These are phyloP conservation scores for Cryptus armator DNA, from an alignment of 2,888 invertebrate genomes.

Conservation along the genomic window DNA sequence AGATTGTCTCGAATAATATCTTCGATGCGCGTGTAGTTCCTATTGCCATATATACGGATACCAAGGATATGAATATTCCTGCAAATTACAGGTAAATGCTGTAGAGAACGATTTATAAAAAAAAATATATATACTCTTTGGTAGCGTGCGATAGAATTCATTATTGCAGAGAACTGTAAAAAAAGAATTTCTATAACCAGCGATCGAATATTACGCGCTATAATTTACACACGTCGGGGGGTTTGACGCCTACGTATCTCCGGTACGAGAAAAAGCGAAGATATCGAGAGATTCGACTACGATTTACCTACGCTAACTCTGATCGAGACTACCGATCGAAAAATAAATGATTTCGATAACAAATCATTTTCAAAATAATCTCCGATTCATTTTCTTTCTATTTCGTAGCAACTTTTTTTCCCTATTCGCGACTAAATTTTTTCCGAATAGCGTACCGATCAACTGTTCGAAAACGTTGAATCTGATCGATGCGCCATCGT, in stretches of 20 bases:
- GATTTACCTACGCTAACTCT: neutral
- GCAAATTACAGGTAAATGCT: conserved; percentile 72
- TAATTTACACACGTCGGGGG: neutral
- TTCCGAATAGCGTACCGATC: neutral
- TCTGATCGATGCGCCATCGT: neutral
- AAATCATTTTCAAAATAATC: neutral
- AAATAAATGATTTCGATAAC: neutral
- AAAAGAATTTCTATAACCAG: neutral
- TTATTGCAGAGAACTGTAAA: neutral
- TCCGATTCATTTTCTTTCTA: neutral
- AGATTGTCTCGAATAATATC: conserved; percentile 87
- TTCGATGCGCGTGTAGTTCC: conserved; percentile 88
- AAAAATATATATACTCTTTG: neutral
- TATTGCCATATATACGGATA: conserved; percentile 87
- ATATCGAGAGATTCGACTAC: neutral
- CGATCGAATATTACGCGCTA: neutral
- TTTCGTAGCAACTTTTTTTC: neutral
- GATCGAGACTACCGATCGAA: neutral
- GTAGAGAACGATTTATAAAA: conserved; percentile 25
- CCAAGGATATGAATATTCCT: conserved; percentile 86
- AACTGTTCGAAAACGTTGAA: neutral
- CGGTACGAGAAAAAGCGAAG: neutral
- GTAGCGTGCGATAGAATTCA: neutral
- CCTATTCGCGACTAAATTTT: neutral
- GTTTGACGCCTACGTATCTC: neutral